Evolutionary conservation across 2,888 invertebrate genomes (phyloP).

Genomic region (Meteorus cinctellus): DNA sequence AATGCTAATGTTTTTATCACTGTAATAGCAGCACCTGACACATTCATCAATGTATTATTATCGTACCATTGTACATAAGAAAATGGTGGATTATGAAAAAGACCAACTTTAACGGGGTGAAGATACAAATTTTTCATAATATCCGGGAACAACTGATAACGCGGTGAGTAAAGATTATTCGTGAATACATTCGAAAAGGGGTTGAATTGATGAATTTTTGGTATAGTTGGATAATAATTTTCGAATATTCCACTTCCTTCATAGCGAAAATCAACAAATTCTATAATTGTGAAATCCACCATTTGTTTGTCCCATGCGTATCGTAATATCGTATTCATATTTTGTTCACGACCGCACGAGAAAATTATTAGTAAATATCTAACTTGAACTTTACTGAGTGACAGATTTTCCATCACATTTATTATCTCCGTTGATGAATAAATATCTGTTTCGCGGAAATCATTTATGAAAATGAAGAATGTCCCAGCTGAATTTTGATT

Average conservation of each 20-base stretch:
- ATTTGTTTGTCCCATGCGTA: constrained; percentile 48
- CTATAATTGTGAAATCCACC: constrained; percentile 49
- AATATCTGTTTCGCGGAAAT: not conserved
- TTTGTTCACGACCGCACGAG: not conserved
- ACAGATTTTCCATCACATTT: constrained; percentile 34
- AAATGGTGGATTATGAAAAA: constrained; percentile 34
- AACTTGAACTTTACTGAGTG: constrained; percentile 28
- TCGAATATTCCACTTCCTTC: not conserved
- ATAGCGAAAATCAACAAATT: constrained; percentile 31
- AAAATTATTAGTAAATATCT: constrained; percentile 41
- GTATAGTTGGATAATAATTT: constrained; percentile 5
- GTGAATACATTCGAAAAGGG: constrained; percentile 42
- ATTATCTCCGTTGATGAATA: constrained; percentile 13
- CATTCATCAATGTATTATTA: not conserved
- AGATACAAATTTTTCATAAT: constrained; percentile 52
- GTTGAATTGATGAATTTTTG: constrained; percentile 49
- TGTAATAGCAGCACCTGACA: constrained; percentile 37
- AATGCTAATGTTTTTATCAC: constrained; percentile 21
- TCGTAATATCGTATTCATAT: constrained; percentile 38
- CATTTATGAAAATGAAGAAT: constrained; percentile 32
- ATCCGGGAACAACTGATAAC: constrained; percentile 50
- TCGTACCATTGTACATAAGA: constrained; percentile 28
- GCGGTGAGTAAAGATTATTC: constrained; percentile 26
- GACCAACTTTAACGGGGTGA: constrained; percentile 42
- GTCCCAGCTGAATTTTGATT: constrained; percentile 21